These are phyloP conservation scores for Sebastes oblongus DNA, from an alignment of 2,797 vertebrate species.

Conservation along the genomic window DNA sequence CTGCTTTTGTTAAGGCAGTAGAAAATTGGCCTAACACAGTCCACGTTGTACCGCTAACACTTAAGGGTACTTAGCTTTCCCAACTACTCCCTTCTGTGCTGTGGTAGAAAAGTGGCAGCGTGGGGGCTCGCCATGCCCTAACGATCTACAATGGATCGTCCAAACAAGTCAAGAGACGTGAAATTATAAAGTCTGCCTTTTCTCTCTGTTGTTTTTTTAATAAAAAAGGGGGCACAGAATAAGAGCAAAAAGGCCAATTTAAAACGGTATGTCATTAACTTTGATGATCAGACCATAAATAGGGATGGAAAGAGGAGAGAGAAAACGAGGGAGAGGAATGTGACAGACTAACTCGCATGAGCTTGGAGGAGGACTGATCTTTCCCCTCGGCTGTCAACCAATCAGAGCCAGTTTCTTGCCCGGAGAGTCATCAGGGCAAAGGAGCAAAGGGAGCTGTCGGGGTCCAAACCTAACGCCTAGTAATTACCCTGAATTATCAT, in stretches of 20 bases:
- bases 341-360: not conserved
- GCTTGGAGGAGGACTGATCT: slow-evolving; percentile 3
- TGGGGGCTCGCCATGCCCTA: not conserved
- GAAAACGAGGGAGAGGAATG: not conserved
- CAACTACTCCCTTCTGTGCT: slow-evolving; percentile 26
- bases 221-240: not conserved
- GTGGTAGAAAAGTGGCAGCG: slow-evolving; percentile 16
- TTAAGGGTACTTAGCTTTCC: slow-evolving; percentile 39
- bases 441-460: slow-evolving; percentile 22
- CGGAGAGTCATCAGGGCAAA: slow-evolving; percentile 8
- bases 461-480: slow-evolving; percentile 32
- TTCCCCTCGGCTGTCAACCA: not conserved
- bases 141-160: slow-evolving; percentile 9
- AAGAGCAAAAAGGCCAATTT: not conserved
- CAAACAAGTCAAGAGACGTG: slow-evolving; percentile 23
- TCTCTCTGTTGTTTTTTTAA: not conserved
- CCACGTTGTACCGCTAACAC: slow-evolving; percentile 16
- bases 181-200: not conserved
- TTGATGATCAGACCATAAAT: not conserved
- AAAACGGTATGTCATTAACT: not conserved
- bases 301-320: not conserved
- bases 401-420: slow-evolving; percentile 4
- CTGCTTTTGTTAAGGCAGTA: slow-evolving; percentile 29
- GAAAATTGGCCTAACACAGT: slow-evolving; percentile 35
- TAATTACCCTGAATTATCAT: slow-evolving; percentile 55